These are phyloP conservation scores for Trilocha varians DNA, from an alignment of 2,888 invertebrate species.

Conservation along the genomic window DNA sequence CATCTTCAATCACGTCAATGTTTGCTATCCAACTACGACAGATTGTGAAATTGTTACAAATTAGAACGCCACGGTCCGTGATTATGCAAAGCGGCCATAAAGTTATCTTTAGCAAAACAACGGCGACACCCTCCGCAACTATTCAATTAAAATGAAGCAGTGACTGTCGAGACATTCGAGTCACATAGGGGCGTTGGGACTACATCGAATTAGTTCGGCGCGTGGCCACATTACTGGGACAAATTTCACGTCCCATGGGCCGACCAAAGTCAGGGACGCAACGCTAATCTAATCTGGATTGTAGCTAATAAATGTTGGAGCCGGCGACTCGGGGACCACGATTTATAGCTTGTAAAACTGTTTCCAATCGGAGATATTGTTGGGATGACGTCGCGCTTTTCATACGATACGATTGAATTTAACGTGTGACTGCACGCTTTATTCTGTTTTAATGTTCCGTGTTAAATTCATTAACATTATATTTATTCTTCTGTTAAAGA, in stretches of 20 bases:
- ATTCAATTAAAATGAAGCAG: slow-evolving; percentile 71
- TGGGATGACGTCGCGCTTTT: slow-evolving; percentile 48
- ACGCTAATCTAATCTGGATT: slow-evolving; percentile 71
- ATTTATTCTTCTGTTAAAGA: too few species aligned
- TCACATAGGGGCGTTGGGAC: slow-evolving; percentile 57
- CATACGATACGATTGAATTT: slow-evolving; percentile 62
- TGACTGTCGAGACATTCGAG: slow-evolving; percentile 60
- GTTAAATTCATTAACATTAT: neutral
- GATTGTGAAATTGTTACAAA: slow-evolving; percentile 65
- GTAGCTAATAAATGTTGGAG: slow-evolving; percentile 71
- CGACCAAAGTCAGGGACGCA: slow-evolving; percentile 47
- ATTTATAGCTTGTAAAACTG: slow-evolving; percentile 74
- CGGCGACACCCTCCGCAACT: slow-evolving; percentile 53
- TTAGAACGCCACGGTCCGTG: slow-evolving; percentile 53
- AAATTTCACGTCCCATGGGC: slow-evolving; percentile 60
- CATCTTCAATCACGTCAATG: neutral
- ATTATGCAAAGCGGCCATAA: slow-evolving; percentile 68
- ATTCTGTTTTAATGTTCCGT: slow-evolving; percentile 26
- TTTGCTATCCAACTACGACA: slow-evolving; percentile 38
- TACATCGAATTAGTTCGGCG: slow-evolving; percentile 67
- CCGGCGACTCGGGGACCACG: slow-evolving; percentile 56
- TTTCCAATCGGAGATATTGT: slow-evolving; percentile 69
- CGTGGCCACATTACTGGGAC: slow-evolving; percentile 71
- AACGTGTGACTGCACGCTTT: slow-evolving; percentile 49
- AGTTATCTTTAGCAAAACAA: slow-evolving; percentile 68